Evolutionary conservation across 2,113 vertebrate genomes (phyloP).

Genomic region (Paracyprichromis sp.): DNA sequence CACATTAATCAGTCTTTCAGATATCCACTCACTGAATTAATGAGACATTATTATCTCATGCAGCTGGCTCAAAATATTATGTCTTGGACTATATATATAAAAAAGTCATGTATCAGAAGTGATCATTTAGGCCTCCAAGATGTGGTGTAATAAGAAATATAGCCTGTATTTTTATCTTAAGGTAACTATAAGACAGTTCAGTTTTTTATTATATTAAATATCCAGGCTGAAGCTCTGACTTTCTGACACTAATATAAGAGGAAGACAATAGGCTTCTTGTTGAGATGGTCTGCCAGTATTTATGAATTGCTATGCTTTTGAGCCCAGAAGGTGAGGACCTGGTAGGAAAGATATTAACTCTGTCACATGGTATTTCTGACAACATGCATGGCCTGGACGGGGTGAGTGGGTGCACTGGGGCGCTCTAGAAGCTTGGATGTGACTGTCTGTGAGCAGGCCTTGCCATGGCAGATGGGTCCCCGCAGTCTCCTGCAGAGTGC

Average conservation of each 20-base stretch:
- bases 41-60: not conserved
- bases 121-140: not conserved
- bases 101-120: not conserved
- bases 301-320: not conserved
- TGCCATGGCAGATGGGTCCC: slow-evolving; percentile 64
- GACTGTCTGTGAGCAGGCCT: slow-evolving; percentile 30
- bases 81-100: not conserved
- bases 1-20: not conserved
- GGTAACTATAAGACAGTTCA: not conserved
- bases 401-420: slow-evolving; percentile 3
- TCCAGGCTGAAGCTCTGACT: not conserved
- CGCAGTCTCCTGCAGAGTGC: slow-evolving; percentile 51
- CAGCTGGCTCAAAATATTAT: not conserved
- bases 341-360: slow-evolving; percentile 1
- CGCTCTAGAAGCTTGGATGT: not conserved
- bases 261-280: not conserved
- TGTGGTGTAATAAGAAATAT: not conserved
- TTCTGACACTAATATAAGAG: not conserved
- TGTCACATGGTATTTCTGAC: slow-evolving; percentile 28
- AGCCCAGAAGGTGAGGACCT: slow-evolving; percentile 17
- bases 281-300: not conserved
- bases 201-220: not conserved
- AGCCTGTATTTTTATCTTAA: not conserved
- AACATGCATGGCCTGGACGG: slow-evolving; percentile 23
- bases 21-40: not conserved